Base-by-base conservation (phyloP, 2,888 invertebrate species). In the Aspidapion aeneum region DNA sequence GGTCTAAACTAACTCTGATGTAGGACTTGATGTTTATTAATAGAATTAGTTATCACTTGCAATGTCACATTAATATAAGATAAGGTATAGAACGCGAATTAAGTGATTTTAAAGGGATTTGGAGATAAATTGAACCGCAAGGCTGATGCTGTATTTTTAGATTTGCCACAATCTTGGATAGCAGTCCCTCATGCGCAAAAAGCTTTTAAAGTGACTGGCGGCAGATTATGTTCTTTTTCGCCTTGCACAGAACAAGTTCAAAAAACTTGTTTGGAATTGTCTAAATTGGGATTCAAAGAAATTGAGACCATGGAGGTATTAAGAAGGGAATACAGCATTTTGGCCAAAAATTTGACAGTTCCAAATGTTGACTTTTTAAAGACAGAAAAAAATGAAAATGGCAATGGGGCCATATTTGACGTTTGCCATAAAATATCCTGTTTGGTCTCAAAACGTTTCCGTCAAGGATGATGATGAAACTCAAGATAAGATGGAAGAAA, bases 161-260 rank as follows among this genome's bases (percentile, higher is more conserved):
- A 99, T 79, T 84, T 99, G 58, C 99, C 99, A 0, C 90, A 90
- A 75, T 99, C 99, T 0, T 98, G 98, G 94, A 82, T 89, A 70
- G 96, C 91, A 1, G 86, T 98, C 35, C 85, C 87, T 20, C 91
- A 91, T 83, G 93, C 93, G 9, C 82, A 88, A 18, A 83, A 84
- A 70, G 86, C 89, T 60, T 79, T 98, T 1, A 96, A 94, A 80
- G 78, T 82, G 65, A 65, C 82, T 88, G 97, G 98, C 72, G 98
- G 67, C 65, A 86, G 97, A 71, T 86, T 99, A 69, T 97, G 98
- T 79, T 96, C 96, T 0, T 99, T 99, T 82, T 98, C 98, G 0
- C 99, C 99, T 0, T 99, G 99, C 80, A 97, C 99, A 70, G 99
- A 99, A 81, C 99, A 99, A 85, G 97, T 98, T 0, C 97, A 98